A percentile compares a stretch with the other conserved stretches of the same genome.
These are phyloP conservation scores for Anthophora plumipes DNA, from an alignment of 2,888 invertebrate species.

Conservation along the genomic window DNA sequence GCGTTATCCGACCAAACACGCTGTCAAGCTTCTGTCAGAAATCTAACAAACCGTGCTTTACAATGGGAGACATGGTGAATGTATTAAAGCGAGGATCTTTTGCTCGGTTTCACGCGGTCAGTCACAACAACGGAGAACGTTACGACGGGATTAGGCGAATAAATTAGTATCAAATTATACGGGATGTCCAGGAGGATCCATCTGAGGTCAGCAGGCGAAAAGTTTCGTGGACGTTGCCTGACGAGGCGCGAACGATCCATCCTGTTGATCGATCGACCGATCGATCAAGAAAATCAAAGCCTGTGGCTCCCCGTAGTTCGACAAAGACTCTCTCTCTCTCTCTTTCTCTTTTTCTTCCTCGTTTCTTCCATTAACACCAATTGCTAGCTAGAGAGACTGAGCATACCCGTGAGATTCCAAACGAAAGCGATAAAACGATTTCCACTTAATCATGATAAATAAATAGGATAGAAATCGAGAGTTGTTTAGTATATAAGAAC, in stretches of 20 bases:
- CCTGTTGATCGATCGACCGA: slow-evolving; percentile 64
- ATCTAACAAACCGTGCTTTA: not conserved
- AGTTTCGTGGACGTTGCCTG: slow-evolving; percentile 36
- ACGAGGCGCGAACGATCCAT: slow-evolving; percentile 63
- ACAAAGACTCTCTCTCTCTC: slow-evolving; percentile 13
- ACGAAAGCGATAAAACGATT: slow-evolving; percentile 51
- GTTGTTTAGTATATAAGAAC: not conserved
- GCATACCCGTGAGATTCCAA: slow-evolving; percentile 31
- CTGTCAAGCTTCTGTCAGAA: not conserved
- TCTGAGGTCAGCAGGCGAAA: slow-evolving; percentile 40
- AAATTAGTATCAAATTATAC: slow-evolving; percentile 65
- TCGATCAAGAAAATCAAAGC: slow-evolving; percentile 63
- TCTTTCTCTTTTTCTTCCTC: slow-evolving; percentile 4
- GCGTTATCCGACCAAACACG: not conserved
- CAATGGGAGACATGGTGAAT: not conserved
- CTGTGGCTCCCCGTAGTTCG: slow-evolving; percentile 37
- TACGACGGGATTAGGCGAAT: slow-evolving; percentile 55
- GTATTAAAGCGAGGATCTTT: slow-evolving; percentile 45
- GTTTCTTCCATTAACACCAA: slow-evolving; percentile 52
- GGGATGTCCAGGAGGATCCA: slow-evolving; percentile 27
- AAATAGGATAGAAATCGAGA: not conserved
- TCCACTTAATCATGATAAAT: slow-evolving; percentile 52
- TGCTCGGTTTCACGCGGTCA: slow-evolving; percentile 30
- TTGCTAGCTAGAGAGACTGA: not conserved
- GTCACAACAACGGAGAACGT: slow-evolving; percentile 22